phyloP scores from a whole-genome alignment of 2,797 vertebrate species.

The Tamandua tetradactyla region DNA sequence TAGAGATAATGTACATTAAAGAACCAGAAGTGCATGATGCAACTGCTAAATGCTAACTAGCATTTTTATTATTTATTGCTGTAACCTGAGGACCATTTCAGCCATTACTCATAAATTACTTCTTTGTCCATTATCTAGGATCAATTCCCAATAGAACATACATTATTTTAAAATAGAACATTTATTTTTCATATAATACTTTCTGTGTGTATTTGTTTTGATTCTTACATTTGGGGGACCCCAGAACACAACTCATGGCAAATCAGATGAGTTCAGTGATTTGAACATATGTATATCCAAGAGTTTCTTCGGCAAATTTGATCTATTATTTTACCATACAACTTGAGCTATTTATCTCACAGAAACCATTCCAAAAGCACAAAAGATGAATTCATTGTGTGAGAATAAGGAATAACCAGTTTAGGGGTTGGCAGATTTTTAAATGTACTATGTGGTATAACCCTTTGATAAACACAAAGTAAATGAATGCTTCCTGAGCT shows the following conservation, averaged over 20 bases:
- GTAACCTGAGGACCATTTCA: not conserved
- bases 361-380: not conserved
- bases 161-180: constrained; percentile 30
- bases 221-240: not conserved
- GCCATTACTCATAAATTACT: not conserved
- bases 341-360: constrained; percentile 5
- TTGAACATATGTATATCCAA: not conserved
- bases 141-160: not conserved
- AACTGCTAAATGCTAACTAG: not conserved
- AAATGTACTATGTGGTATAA: not conserved
- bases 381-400: constrained; percentile 7
- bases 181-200: constrained; percentile 16
- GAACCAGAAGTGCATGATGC: not conserved
- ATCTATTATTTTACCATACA: not conserved
- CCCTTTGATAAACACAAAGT: not conserved
- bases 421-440: not conserved
- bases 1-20: not conserved
- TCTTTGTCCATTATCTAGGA: not conserved
- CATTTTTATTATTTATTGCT: not conserved
- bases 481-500: not conserved
- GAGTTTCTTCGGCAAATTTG: constrained; percentile 25
- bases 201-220: constrained; percentile 24
- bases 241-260: not conserved
- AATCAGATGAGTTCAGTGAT: not conserved
- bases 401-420: not conserved